Evolutionary conservation across 2,113 vertebrate species (phyloP).

Genomic region (Illadopsis cleaveri): DNA sequence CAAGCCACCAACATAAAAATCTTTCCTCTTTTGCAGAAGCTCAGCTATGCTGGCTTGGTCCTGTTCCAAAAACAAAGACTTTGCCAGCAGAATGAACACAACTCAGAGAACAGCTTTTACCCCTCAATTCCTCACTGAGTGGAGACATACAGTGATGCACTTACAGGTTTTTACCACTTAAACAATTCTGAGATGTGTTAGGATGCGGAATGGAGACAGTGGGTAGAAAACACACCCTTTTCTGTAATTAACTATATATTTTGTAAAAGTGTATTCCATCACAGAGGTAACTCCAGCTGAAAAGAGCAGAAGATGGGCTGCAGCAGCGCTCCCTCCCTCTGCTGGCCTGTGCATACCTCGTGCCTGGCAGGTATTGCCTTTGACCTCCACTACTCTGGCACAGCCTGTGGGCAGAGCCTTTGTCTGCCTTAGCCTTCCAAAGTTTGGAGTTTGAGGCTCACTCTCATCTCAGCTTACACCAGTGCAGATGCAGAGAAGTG

Average conservation of each 20-base stretch:
- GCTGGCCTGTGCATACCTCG: not conserved
- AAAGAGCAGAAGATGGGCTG: not conserved
- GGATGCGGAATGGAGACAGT: not conserved
- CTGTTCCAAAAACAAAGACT: not conserved
- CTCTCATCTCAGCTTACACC: not conserved
- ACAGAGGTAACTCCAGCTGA: not conserved
- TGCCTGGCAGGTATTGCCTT: not conserved
- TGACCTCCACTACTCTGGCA: not conserved
- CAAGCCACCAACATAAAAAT: not conserved
- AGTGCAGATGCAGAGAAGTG: not conserved
- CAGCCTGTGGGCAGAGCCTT: not conserved
- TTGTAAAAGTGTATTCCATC: not conserved
- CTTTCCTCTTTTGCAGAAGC: not conserved
- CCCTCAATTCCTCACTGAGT: not conserved
- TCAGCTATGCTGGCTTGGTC: not conserved
- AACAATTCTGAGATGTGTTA: not conserved
- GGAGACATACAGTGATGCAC: not conserved
- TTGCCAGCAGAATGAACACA: not conserved
- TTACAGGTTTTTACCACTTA: not conserved
- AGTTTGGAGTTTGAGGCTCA: not conserved
- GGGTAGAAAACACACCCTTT: not conserved
- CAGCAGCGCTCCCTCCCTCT: not conserved
- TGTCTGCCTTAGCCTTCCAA: not conserved
- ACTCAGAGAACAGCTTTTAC: not conserved
- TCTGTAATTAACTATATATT: fast-evolving